Conservation (phyloP, 30 jellyfish, hydroid and myxozoan species). For the Hydractinia echinata region DNA sequence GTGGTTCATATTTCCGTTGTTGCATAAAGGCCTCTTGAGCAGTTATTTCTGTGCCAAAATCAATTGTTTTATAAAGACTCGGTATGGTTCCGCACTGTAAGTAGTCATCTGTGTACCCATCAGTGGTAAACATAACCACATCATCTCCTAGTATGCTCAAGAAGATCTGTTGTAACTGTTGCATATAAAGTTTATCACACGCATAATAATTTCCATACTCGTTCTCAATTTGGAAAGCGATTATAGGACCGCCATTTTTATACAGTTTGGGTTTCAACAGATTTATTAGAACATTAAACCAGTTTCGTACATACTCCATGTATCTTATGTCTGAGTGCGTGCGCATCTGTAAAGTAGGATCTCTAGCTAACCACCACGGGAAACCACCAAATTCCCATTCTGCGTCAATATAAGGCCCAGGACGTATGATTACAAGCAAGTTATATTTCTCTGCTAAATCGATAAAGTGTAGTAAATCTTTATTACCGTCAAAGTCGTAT, state of each 20-base stretch:
- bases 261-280: slow-evolving; percentile 43
- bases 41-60: slow-evolving; percentile 68
- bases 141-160: slow-evolving; percentile 46
- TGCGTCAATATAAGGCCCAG: slow-evolving; percentile 94
- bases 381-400: slow-evolving; percentile 94
- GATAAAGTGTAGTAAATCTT: slow-evolving; percentile 57
- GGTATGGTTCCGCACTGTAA: slow-evolving; percentile 65
- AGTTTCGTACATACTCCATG: slow-evolving; percentile 39
- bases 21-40: slow-evolving; percentile 52
- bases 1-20: slow-evolving; percentile 58
- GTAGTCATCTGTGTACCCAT: slow-evolving; percentile 67
- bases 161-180: slow-evolving; percentile 28
- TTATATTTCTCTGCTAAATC: slow-evolving; percentile 61
- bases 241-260: slow-evolving; percentile 78
- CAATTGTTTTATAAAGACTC: slow-evolving; percentile 54
- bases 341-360: slow-evolving; percentile 40
- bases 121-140: slow-evolving; percentile 61
- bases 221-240: slow-evolving; percentile 75
- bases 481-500: slow-evolving; percentile 56
- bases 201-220: slow-evolving; percentile 85
- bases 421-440: slow-evolving; percentile 71
- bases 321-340: slow-evolving; percentile 48
- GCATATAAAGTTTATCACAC: slow-evolving; percentile 61
- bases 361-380: slow-evolving; percentile 69
- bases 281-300: slow-evolving; percentile 58